Evolutionary conservation across 2,797 vertebrate species (phyloP).

Genomic region (Amphiprion clarkii): DNA sequence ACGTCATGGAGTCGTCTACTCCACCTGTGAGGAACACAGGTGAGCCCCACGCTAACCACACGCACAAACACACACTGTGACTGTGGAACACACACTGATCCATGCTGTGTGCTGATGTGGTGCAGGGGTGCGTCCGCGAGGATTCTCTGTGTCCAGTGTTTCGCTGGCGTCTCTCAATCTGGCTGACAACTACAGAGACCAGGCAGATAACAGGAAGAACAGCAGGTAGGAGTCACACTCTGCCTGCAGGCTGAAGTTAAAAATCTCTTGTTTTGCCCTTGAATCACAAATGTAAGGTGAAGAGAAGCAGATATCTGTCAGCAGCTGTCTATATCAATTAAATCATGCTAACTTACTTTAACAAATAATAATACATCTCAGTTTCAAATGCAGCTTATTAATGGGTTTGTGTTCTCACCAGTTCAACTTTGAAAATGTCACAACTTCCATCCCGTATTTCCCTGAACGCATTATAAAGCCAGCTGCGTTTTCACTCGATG

Average conservation of each 20-base stretch:
- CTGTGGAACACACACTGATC: neutral
- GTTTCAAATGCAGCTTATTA: neutral
- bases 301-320: neutral
- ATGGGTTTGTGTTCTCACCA: neutral
- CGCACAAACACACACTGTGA: neutral
- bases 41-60: slow-evolving; percentile 54
- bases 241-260: neutral
- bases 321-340: neutral
- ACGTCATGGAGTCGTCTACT: slow-evolving; percentile 91
- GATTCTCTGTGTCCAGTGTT: slow-evolving; percentile 95
- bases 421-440: neutral
- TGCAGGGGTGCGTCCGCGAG: slow-evolving; percentile 89
- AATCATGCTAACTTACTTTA: neutral
- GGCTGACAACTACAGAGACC: slow-evolving; percentile 90
- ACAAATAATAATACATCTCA: neutral
- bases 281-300: neutral
- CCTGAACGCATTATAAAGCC: neutral
- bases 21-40: slow-evolving; percentile 90
- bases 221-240: slow-evolving; percentile 87
- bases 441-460: neutral
- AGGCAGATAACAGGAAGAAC: slow-evolving; percentile 92
- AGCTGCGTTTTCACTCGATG: neutral
- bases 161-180: slow-evolving; percentile 96
- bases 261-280: neutral
- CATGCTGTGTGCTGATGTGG: slow-evolving; percentile 51